phyloP scores from a whole-genome alignment of 2,113 vertebrate species.

The Epinephelus fuscoguttatus region DNA sequence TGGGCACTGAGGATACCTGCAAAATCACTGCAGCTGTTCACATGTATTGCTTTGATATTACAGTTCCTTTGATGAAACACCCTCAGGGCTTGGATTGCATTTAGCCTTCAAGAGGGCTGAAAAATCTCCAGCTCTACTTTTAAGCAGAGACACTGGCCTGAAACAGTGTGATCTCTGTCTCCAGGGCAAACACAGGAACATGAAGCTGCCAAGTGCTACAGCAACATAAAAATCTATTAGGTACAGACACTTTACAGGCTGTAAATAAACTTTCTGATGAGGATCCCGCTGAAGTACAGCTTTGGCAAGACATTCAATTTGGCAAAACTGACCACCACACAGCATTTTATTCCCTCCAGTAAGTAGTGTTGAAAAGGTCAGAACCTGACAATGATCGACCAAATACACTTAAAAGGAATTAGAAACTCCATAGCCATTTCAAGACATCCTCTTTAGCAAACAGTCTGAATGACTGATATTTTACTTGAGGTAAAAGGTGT shows the following conservation, averaged over 20 bases:
- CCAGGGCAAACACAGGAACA: conserved; percentile 47
- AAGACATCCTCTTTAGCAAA: not conserved
- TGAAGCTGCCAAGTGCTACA: conserved; percentile 40
- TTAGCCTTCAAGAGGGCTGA: conserved; percentile 56
- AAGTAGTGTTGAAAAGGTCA: conserved; percentile 25
- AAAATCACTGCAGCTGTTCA: conserved; percentile 62
- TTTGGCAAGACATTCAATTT: conserved; percentile 1
- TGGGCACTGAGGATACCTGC: conserved; percentile 36
- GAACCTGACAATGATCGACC: not conserved
- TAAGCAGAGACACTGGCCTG: conserved; percentile 42
- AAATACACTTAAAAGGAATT: not conserved
- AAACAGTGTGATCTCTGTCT: conserved; percentile 46
- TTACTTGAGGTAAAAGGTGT: conserved; percentile 1
- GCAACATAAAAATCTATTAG: conserved; percentile 37
- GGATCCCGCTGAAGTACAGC: conserved; percentile 29
- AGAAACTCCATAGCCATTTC: conserved; percentile 1
- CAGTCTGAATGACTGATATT: not conserved
- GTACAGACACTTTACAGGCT: conserved; percentile 26
- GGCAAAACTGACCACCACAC: not conserved
- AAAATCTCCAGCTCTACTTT: conserved; percentile 55
- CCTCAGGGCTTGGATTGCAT: conserved; percentile 59
- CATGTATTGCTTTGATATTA: conserved; percentile 66
- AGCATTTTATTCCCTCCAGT: not conserved
- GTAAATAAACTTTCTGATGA: conserved; percentile 8
- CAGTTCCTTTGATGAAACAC: conserved; percentile 63